Evolutionary conservation across 2,888 invertebrate genomes (phyloP), one percentile per base, ranked within the genome.

Genomic region (Fragum whitleyi): DNA sequence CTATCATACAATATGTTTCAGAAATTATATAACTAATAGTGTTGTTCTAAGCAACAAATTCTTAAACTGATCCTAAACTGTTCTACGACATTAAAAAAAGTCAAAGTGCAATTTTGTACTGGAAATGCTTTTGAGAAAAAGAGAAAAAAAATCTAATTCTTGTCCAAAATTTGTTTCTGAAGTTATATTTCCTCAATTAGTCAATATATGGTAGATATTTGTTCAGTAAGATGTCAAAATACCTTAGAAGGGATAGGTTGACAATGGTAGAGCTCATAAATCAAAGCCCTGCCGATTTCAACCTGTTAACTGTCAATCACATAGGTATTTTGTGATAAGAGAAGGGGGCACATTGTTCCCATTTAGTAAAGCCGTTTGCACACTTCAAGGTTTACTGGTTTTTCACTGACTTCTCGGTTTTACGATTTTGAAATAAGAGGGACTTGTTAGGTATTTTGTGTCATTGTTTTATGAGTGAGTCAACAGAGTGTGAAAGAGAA

Each of bases 311-410:
- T 47, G 47, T 32, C 36, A 62, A 62, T 62, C 62, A 62, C 16
- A 36, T 32, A 62, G 62, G 36, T 62, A 36, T 62, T 32, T 62
- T 32, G 62, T 28, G 62, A 62, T 32, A 62, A 62, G 28, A 62
- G 36, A n/a, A 36, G 62, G 62, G 62, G n/a, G 36, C n/a, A 32
- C 3, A 32, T 23, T 62, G 62, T 62, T 62, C 28, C 28, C 62
- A 32, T 32, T 36, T n/a, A 19, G 19, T 47, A 19, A 14, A 19
- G n/a, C 32, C 19, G 9, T 62, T 62, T 62, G 62, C 62, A 62
- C 36, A 62, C 32, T 62, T 62, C 62, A 62, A 62, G 62, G n/a
- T 36, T 62, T 62, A 28, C 32, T 62, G 62, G 62, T 29, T 62
- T 62, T 36, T 36, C 16, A 26, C 21, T 26, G 16, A 14, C 36